These are phyloP conservation scores for Valencia hispanica DNA, from an alignment of 2,797 vertebrate genomes.

Conservation along the genomic window DNA sequence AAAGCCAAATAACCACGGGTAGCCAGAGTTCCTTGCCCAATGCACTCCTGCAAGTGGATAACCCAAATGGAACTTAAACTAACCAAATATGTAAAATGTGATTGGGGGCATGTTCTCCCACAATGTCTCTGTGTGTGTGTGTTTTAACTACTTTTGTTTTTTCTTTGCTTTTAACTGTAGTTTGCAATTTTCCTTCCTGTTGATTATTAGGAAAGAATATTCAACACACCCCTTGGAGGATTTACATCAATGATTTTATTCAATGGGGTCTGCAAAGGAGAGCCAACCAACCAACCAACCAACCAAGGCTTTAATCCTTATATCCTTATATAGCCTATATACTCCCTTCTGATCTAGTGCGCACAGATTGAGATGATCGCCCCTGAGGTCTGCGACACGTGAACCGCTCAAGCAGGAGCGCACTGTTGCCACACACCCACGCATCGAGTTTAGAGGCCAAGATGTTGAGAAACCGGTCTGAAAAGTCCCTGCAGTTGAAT, in stretches of 20 bases:
- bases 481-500: slow-evolving; percentile 51
- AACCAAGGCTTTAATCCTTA: not conserved
- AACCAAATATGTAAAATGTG: not conserved
- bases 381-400: slow-evolving; percentile 54
- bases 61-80: not conserved
- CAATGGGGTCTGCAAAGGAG: slow-evolving; percentile 25
- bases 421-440: slow-evolving; percentile 66
- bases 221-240: slow-evolving; percentile 29
- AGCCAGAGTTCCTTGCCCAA: not conserved
- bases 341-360: not conserved
- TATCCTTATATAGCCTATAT: not conserved
- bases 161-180: not conserved
- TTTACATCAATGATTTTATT: slow-evolving; percentile 43
- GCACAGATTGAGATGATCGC: slow-evolving; percentile 2
- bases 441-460: slow-evolving; percentile 51
- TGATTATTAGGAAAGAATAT: slow-evolving; percentile 20
- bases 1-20: slow-evolving; percentile 15
- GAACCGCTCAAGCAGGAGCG: slow-evolving; percentile 53
- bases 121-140: not conserved
- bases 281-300: not conserved
- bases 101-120: too few species aligned
- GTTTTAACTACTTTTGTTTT: not conserved
- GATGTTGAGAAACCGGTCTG: slow-evolving; percentile 44
- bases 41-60: slow-evolving; percentile 9
- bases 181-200: not conserved